Evolutionary conservation across 2,797 vertebrate species (phyloP), one percentile per base, ranked within the genome.

Genomic region (Furcifer pardalis): DNA sequence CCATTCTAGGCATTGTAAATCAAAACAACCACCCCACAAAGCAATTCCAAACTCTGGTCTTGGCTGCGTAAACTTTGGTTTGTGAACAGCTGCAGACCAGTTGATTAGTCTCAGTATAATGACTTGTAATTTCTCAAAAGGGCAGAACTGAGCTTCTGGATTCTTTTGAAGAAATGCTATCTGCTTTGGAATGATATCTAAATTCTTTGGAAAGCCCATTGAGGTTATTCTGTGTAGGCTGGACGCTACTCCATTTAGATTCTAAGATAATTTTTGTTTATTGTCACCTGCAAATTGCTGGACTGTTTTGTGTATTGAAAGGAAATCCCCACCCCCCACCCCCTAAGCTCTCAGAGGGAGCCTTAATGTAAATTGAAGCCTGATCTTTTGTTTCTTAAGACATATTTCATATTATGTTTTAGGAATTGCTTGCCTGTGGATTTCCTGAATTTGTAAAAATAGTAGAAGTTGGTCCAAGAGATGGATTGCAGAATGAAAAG

Each of bases 401-500:
- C 63, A 71, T 13, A 8, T 82, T 81, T 73, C 30, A 8, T 85
- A 85, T 92, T 92, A 74, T 84, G 79, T 95, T 95, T 84, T 91
- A 99, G 98, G 95, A 94, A 65, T 87, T 90, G 83, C 92, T 95
- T 82, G 85, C 93, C 85, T 89, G 94, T 40, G 96, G 95, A 89
- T 95, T 97, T 86, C 98, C 98, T 86, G 92, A 97, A 56, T 97
- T 96, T 94, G 95, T 99, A 81, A 99, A 98, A 96, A 97, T 99
- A 89, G 97, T 99, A 81, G 98, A 99, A 97, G 98, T 99, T 89
- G 98, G 98, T 80, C 98, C 98, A 27, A 97, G 98, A 90, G 98
- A 99, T 93, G 98, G 98, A 88, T 96, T 99, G 90, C 98, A 99
- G 94, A 99, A 99, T 95, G 98, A 99, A 95, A 98, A 98, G 97